Conservation (phyloP, 2,113 vertebrate genomes). For the Callaeas wilsoni region DNA sequence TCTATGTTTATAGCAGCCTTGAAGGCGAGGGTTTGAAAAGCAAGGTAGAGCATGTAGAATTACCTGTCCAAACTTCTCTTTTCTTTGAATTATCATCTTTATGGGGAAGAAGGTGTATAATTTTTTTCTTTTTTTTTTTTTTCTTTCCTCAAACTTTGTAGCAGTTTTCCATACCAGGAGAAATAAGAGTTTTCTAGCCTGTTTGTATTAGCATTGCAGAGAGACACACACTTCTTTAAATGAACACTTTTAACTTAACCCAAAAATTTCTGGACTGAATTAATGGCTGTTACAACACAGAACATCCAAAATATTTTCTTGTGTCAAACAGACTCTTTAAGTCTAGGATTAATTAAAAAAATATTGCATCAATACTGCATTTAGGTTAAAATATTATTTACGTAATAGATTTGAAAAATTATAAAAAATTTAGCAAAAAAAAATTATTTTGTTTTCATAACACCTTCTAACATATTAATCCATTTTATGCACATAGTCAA, state of each 20-base stretch:
- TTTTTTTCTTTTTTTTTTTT: no score
- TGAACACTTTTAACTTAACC: not conserved
- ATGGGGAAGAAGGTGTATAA: rapidly evolving
- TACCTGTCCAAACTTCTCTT: not conserved
- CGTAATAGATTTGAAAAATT: not conserved
- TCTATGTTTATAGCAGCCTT: not conserved
- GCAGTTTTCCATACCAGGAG: not conserved
- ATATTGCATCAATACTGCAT: not conserved
- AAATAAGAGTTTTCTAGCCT: not conserved
- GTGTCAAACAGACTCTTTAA: not conserved
- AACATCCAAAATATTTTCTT: not conserved
- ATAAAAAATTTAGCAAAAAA: not conserved
- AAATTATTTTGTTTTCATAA: not conserved
- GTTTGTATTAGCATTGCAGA: not conserved
- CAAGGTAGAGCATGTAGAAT: not conserved
- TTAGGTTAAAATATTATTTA: not conserved
- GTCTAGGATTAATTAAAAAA: not conserved
- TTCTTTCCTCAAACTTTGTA: no score
- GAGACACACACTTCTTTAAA: not conserved
- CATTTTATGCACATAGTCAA: not conserved
- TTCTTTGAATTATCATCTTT: not conserved
- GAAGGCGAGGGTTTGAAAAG: not conserved
- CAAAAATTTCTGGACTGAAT: not conserved
- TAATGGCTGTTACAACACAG: not conserved
- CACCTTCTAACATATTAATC: not conserved